A percentile compares a stretch with the other conserved stretches of the same genome.
Evolutionary conservation across 2,888 invertebrate genomes (phyloP).

Genomic region (Drosophila subquinaria): DNA sequence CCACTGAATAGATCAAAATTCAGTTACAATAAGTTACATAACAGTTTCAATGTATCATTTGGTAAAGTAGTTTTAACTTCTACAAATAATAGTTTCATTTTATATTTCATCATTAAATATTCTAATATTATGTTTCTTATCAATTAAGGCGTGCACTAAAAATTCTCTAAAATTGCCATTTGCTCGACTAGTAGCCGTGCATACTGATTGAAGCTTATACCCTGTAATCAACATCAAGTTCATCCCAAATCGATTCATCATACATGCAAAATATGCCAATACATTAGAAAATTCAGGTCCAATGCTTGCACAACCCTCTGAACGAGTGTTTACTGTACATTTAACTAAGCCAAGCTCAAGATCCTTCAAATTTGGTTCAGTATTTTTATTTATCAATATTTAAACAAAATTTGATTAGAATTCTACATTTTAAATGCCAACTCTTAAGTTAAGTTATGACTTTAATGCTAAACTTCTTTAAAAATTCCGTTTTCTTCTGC

Average conservation of each 20-base stretch:
- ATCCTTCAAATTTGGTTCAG: background rate
- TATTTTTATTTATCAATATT: slow-evolving; percentile 7
- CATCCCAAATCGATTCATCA: slow-evolving; percentile 14
- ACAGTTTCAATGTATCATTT: too few species aligned
- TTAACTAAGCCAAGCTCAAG: slow-evolving; percentile 1
- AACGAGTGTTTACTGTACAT: slow-evolving; percentile 10
- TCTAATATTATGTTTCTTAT: too few species aligned
- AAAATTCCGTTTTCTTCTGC: background rate
- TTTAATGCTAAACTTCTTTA: slow-evolving; percentile 10
- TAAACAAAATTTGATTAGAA: slow-evolving; percentile 14
- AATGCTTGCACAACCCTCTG: slow-evolving; percentile 11
- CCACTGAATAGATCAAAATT: too few species aligned
- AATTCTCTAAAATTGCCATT: too few species aligned
- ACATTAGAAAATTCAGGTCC: background rate
- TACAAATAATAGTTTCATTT: too few species aligned
- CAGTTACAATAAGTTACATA: too few species aligned
- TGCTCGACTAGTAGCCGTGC: too few species aligned
- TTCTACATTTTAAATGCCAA: slow-evolving; percentile 2
- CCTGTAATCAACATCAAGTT: slow-evolving; percentile 1
- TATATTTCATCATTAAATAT: too few species aligned
- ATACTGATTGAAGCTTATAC: background rate
- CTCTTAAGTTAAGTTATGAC: slow-evolving; percentile 11
- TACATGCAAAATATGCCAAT: background rate
- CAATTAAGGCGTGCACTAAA: too few species aligned
- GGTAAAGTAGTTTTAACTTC: too few species aligned